phyloP scores from a whole-genome alignment of 1,140 invertebrate species.

The Matsumurasca onukii region DNA sequence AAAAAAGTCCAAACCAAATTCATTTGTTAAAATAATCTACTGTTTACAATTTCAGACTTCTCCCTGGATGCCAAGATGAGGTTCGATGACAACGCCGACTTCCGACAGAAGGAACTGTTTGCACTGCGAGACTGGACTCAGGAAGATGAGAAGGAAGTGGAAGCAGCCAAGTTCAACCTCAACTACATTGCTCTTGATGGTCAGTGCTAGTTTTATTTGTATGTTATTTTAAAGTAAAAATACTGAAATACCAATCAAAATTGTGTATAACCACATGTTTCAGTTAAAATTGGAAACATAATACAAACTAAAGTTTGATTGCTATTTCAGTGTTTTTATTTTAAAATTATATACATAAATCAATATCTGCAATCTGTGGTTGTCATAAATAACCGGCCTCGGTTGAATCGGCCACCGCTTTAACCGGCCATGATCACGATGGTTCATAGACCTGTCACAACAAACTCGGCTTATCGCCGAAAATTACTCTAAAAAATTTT shows the following conservation, averaged over 20 bases:
- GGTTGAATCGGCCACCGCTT: no score
- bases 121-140: conserved; percentile 84
- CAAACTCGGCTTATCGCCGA: no score
- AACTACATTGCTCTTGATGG: conserved; percentile 98
- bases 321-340: neutral
- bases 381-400: no score
- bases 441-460: no score
- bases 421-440: no score
- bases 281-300: neutral
- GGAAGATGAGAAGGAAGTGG: conserved; percentile 92
- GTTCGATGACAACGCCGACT: conserved; percentile 96
- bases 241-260: neutral
- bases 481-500: conserved; percentile 33
- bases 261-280: no score
- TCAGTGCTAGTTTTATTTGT: conserved; percentile 54
- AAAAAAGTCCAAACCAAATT: no score
- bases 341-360: neutral
- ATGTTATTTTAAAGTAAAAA: neutral
- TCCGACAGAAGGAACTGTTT: conserved; percentile 91
- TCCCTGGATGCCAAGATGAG: conserved; percentile 93
- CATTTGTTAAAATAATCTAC: no score
- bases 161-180: conserved; percentile 87
- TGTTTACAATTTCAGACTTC: no score
- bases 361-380: no score
- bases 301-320: no score